Base-by-base conservation (phyloP, 2,888 invertebrate species). In the Augiades crinisus region DNA sequence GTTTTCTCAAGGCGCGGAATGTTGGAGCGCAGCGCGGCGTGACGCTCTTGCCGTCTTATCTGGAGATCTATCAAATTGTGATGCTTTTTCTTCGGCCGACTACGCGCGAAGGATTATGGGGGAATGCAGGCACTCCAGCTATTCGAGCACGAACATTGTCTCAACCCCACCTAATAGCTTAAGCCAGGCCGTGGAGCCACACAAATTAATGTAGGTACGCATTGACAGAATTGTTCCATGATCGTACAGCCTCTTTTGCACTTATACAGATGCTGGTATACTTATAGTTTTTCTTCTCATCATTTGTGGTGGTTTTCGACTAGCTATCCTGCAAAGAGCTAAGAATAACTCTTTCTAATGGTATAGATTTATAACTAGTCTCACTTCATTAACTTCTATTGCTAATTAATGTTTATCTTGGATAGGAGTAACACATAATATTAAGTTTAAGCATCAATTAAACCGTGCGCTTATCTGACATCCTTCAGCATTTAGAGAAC, bases 61-160 rank as follows among this genome's bases (percentile, higher is more conserved):
- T 64, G 53, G 57, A 51, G 64, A 70, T 75, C 72, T 70, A 78
- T 77, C 68, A 72, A 70, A 74, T 64, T 66, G 66, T 70, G 66
- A 74, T 76, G 68, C 64, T 74, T 72, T 75, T 77, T 78, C 65
- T 68, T 68, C 40, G 33, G 40, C 40, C 47, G 47, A 49, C 47
- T 49, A 49, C 63, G 64, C 65, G 66, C 63, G 66, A 68, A 73
- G 70, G 74, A 76, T 78, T 70, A 77, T 63, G 58, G 61, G 57
- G 45, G 60, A 58, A 59, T 56, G 55, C 58, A 54, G 62, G 54
- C 60, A 62, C 57, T 60, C 56, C 27, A 56, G 64, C 64, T 61
- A 67, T 63, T 62, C 59, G 61, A 62, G 58, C 61, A 54, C 59
- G 59, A 60, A 67, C 56, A 59, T 54, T 60, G 60, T 56, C 58